Percentiles rank a stretch among this genome's conserved stretches.
phyloP scores from a whole-genome alignment of 2,888 invertebrate genomes.

The Leistus spinibarbis region DNA sequence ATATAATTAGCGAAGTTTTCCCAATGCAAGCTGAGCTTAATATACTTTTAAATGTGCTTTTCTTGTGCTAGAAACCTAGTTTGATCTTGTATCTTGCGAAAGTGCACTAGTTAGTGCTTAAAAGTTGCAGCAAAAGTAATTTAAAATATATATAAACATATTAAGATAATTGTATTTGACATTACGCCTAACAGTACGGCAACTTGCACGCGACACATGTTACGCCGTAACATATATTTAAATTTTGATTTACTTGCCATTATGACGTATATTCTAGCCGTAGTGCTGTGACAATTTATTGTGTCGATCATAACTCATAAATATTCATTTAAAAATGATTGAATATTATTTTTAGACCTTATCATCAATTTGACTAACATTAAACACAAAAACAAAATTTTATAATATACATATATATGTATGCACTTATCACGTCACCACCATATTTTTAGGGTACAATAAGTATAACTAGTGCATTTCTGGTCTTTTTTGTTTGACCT shows the following conservation, averaged over 20 bases:
- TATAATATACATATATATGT: too few relatives aligned
- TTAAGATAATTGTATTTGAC: neutral
- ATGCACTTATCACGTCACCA: too few relatives aligned
- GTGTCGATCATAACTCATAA: neutral
- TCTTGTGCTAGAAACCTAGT: neutral
- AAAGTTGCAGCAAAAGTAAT: neutral
- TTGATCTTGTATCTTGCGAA: neutral
- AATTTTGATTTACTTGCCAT: neutral
- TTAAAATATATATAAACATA: neutral
- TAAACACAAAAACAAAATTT: too few relatives aligned
- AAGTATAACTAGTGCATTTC: too few relatives aligned
- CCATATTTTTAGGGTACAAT: too few relatives aligned
- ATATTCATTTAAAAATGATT: neutral
- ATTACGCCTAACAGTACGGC: neutral
- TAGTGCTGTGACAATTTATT: neutral
- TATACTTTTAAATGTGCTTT: neutral
- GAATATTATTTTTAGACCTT: neutral
- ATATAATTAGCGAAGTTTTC: too few relatives aligned
- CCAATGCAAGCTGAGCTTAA: too few relatives aligned
- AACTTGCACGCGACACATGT: neutral
- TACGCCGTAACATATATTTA: neutral
- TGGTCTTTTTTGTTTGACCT: too few relatives aligned
- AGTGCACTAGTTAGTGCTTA: neutral
- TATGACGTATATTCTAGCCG: neutral
- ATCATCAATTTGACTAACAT: too few relatives aligned